Conservation (phyloP, 1,140 invertebrate species). For the Zophobas morio region DNA sequence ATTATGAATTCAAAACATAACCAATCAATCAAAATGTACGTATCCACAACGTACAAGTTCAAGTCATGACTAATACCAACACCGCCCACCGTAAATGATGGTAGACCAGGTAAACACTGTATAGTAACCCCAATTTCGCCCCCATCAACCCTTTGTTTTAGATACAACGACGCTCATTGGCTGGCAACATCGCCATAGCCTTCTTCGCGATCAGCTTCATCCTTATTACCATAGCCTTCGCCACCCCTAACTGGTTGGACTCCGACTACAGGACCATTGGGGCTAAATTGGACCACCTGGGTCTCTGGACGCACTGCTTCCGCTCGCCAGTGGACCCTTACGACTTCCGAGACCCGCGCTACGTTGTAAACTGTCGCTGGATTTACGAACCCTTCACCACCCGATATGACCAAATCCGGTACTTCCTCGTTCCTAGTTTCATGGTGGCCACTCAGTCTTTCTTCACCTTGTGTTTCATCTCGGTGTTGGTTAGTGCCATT, state of each 20-base stretch:
- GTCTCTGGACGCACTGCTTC: conserved; percentile 88
- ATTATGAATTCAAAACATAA: conserved; percentile 49
- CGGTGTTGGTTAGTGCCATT: conserved; percentile 79
- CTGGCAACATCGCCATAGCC: conserved; percentile 84
- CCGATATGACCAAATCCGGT: conserved; percentile 87
- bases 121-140: neutral
- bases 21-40: neutral
- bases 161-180: conserved; percentile 84
- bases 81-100: conserved; percentile 25
- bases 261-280: conserved; percentile 88
- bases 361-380: conserved; percentile 91
- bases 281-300: conserved; percentile 83
- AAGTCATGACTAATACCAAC: conserved; percentile 30
- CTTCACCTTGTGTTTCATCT: conserved; percentile 89
- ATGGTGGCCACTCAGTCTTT: conserved; percentile 96
- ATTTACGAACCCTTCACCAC: conserved; percentile 92
- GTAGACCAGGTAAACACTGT: conserved; percentile 17
- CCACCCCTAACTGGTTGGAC: conserved; percentile 89
- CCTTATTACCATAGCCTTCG: conserved; percentile 85
- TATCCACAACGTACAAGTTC: neutral
- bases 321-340: conserved; percentile 84
- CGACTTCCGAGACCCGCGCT: conserved; percentile 78
- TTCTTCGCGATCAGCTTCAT: conserved; percentile 84
- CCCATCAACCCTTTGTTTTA: conserved; percentile 53
- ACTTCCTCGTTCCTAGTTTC: conserved; percentile 88